phyloP scores from a whole-genome alignment of 2,888 invertebrate species.

The Andrena hattorfiana region DNA sequence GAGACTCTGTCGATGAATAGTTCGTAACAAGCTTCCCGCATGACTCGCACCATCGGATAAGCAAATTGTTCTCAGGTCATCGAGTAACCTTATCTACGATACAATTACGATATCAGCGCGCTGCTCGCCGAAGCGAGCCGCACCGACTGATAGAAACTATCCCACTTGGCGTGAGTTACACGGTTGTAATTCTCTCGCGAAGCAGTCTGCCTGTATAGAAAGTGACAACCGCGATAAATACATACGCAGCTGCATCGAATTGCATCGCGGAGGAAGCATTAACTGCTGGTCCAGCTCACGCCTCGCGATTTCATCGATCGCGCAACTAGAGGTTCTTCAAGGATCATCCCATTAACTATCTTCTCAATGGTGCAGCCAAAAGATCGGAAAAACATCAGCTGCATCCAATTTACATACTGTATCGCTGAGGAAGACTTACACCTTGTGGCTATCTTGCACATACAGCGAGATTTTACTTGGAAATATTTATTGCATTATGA shows the following conservation, averaged over 20 bases:
- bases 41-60: slow-evolving; percentile 27
- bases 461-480: no score
- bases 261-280: slow-evolving; percentile 43
- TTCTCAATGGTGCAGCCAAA: no score
- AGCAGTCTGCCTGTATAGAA: slow-evolving; percentile 53
- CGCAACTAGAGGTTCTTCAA: slow-evolving; percentile 1
- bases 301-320: slow-evolving; percentile 18
- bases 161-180: slow-evolving; percentile 60
- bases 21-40: slow-evolving; percentile 46
- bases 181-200: slow-evolving; percentile 61
- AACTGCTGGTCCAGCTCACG: slow-evolving; percentile 28
- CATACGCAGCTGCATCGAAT: slow-evolving; percentile 56
- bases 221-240: slow-evolving; percentile 67
- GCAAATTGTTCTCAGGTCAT: slow-evolving; percentile 53
- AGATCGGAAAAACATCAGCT: no score
- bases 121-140: neutral
- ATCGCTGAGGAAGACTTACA: no score
- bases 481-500: no score
- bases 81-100: slow-evolving; percentile 59
- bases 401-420: no score
- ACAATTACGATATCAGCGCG: slow-evolving; percentile 61
- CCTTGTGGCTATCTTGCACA: no score
- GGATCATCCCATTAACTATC: no score
- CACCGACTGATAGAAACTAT: slow-evolving; percentile 60
- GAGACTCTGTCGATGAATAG: slow-evolving; percentile 30